These are phyloP conservation scores for Otis tarda DNA, from an alignment of 2,113 vertebrate genomes.

Conservation along the genomic window DNA sequence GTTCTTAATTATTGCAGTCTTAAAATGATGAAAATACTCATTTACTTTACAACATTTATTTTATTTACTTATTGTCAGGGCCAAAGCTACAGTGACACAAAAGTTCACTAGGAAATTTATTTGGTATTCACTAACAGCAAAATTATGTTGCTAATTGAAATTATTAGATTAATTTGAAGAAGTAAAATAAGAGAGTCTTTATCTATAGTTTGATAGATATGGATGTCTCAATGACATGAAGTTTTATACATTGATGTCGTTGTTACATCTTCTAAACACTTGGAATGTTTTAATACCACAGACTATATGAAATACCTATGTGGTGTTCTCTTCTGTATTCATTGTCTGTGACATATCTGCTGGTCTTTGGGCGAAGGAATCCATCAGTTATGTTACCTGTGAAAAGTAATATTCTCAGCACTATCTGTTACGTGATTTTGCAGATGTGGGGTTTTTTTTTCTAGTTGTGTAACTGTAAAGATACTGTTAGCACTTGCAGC, in stretches of 20 bases:
- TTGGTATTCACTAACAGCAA: not conserved
- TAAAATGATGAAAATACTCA: not conserved
- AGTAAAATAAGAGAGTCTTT: not conserved
- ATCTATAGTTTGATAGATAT: not conserved
- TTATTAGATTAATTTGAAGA: not conserved
- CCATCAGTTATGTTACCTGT: not conserved
- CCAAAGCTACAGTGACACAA: not conserved
- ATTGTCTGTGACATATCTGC: constrained; percentile 5
- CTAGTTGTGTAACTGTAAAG: not conserved
- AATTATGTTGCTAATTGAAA: not conserved
- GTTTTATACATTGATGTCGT: not conserved
- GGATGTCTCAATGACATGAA: not conserved
- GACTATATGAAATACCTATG: not conserved
- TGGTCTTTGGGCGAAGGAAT: constrained; percentile 17
- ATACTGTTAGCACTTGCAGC: not conserved
- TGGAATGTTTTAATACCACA: not conserved
- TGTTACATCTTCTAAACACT: not conserved
- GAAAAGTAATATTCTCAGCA: not conserved
- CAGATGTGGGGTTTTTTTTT: not conserved
- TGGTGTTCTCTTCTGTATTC: not conserved
- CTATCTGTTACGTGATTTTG: constrained; percentile 16
- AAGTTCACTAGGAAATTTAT: not conserved
- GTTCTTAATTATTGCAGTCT: not conserved
- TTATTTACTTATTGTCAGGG: not conserved
- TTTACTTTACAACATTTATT: not conserved